These are phyloP conservation scores for Arrhamphus sclerolepis DNA, from an alignment of 2,797 vertebrate genomes.

Conservation along the genomic window DNA sequence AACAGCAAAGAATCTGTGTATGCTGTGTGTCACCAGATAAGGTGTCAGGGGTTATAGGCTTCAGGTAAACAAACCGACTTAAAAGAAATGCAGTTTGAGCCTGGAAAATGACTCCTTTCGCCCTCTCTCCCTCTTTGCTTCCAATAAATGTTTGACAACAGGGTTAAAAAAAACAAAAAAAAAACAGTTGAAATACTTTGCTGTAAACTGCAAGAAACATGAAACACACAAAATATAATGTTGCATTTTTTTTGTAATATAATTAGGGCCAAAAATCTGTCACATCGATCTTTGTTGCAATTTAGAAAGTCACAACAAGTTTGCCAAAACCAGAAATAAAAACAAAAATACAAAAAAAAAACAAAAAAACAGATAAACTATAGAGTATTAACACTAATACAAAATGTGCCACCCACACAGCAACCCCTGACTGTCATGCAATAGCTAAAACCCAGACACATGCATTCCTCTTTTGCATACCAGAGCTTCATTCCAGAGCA, in stretches of 20 bases:
- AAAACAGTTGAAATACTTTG: too few relatives aligned
- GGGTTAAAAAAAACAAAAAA: too few relatives aligned
- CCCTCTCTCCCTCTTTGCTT: too few relatives aligned
- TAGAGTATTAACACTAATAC: neutral
- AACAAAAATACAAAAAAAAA: neutral
- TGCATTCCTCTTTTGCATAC: conserved; percentile 65
- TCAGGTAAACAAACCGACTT: too few relatives aligned
- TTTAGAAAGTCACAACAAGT: neutral
- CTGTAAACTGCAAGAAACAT: too few relatives aligned
- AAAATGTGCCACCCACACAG: conserved; percentile 5
- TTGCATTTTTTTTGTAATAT: neutral
- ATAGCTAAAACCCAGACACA: conserved; percentile 62
- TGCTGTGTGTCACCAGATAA: too few relatives aligned
- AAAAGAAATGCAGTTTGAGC: too few relatives aligned
- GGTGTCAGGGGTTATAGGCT: too few relatives aligned
- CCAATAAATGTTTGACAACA: too few relatives aligned
- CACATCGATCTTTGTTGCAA: neutral
- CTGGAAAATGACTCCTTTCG: too few relatives aligned
- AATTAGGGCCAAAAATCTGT: neutral
- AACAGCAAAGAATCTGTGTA: too few relatives aligned
- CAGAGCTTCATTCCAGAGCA: conserved; percentile 39
- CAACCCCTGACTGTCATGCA: conserved; percentile 38
- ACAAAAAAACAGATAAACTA: neutral
- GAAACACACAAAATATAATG: too few relatives aligned
- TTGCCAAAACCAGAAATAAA: neutral